phyloP scores from a whole-genome alignment of 1,140 invertebrate genomes.

The Samia ricini region DNA sequence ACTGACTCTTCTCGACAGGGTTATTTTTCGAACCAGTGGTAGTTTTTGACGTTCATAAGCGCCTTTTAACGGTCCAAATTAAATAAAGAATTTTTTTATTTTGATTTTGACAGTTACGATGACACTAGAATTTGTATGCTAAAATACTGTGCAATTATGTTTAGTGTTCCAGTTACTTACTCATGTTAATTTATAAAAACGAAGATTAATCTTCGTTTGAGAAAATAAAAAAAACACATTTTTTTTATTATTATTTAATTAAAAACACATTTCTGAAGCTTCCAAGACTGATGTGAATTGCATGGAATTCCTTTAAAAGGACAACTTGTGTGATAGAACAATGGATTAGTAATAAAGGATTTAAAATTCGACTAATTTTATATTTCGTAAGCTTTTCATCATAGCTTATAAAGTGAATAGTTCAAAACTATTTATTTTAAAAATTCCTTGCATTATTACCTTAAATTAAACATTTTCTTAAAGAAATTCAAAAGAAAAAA shows the following conservation, averaged over 20 bases:
- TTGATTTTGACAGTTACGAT: no score
- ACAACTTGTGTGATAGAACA: constrained; percentile 49
- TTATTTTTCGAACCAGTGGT: no score
- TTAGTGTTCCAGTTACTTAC: no score
- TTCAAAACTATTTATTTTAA: not conserved
- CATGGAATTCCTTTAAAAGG: constrained; percentile 58
- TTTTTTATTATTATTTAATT: not conserved
- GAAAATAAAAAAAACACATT: no score
- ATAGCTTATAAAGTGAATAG: constrained; percentile 18
- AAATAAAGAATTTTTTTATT: no score
- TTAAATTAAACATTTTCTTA: not conserved
- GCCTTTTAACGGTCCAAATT: no score
- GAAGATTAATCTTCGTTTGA: no score
- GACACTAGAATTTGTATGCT: no score
- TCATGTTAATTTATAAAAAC: no score
- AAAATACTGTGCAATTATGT: no score
- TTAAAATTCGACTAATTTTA: constrained; percentile 59
- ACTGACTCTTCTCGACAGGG: no score
- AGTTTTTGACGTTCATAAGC: no score
- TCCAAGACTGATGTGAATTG: constrained; percentile 62
- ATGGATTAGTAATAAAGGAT: constrained; percentile 24
- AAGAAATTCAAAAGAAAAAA: not conserved
- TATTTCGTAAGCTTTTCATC: constrained; percentile 39
- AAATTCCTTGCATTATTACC: not conserved
- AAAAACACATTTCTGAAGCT: constrained; percentile 47